Percentiles rank a stretch among this genome's conserved stretches.
phyloP scores from a whole-genome alignment of 2,113 vertebrate genomes.

The Collichthys lucidus region DNA sequence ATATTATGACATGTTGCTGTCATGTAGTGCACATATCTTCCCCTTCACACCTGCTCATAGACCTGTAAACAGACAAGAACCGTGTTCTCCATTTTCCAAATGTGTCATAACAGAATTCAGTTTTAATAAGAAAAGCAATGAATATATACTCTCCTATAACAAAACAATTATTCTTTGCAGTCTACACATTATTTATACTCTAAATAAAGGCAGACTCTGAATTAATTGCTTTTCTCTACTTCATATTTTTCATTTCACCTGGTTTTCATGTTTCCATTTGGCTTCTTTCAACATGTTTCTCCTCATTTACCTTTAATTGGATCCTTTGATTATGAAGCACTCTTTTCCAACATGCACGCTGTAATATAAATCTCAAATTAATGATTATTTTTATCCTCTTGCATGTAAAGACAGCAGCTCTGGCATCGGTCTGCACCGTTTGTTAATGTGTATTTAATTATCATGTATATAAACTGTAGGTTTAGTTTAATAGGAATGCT shows the following conservation, averaged over 20 bases:
- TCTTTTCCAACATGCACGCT: background rate
- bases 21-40: background rate
- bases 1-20: constrained; percentile 20
- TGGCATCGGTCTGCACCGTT: background rate
- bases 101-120: no score
- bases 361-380: background rate
- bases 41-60: background rate
- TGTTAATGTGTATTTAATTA: background rate
- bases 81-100: background rate
- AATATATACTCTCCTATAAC: background rate
- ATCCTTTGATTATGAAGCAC: background rate
- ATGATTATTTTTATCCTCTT: background rate
- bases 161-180: background rate
- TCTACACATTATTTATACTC: background rate
- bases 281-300: background rate
- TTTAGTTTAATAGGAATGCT: no score
- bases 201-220: background rate
- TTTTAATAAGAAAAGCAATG: background rate
- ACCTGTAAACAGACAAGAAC: background rate
- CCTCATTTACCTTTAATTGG: background rate
- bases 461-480: no score
- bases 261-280: background rate
- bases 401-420: background rate
- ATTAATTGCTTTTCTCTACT: background rate
- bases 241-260: background rate